Base-by-base conservation (phyloP, 2,797 vertebrate species). In the Argentina silus region DNA sequence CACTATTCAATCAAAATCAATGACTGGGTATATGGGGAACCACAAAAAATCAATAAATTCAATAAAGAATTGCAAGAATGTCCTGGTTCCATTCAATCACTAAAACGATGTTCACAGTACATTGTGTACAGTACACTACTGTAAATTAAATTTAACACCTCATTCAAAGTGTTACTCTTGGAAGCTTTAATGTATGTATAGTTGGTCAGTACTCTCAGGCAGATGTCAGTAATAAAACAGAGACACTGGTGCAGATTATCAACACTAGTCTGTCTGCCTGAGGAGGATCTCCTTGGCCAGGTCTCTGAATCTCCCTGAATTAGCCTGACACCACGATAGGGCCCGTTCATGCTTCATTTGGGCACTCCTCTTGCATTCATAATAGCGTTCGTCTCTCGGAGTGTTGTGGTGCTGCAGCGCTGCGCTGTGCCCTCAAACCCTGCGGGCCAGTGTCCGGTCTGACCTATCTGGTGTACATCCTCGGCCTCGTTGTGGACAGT, bases 291-390 rank as follows among this genome's bases (percentile, higher is more conserved):
- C 68, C 69, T 79, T 23, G 50, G 19, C 51, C 74, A 53, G 76
- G 60, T 79, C 70, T 73, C 45, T 14, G 79, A 68, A 74, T 82
- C 76, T 27, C n/a, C 19, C 70, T 72, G 79, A 79, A 83, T 80
- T 82, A 85, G 83, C 70, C 85, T 79, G 83, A 83, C 77, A 81
- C 73, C 70, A 67, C 76, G 80, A 81, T 75, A 75, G 77, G 60
- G 56, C 65, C 71, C 42, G 72, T 83, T 86, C 86, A 87, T 69
- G 75, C 77, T 80, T 89, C 83, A 86, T 86, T 87, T 83, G 81
- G 80, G 74, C 69, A 69, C 76, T 72, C 79, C 76, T 85, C 87
- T 89, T 84, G 86, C 87, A 80, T 86, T 81, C 77, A 81, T 87
- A 82, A 85, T 84, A 72, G 55, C 76, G 73, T 83, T 81, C 78